Conservation (phyloP, 2,888 invertebrate genomes). For the Arrhopalites spinosus region DNA sequence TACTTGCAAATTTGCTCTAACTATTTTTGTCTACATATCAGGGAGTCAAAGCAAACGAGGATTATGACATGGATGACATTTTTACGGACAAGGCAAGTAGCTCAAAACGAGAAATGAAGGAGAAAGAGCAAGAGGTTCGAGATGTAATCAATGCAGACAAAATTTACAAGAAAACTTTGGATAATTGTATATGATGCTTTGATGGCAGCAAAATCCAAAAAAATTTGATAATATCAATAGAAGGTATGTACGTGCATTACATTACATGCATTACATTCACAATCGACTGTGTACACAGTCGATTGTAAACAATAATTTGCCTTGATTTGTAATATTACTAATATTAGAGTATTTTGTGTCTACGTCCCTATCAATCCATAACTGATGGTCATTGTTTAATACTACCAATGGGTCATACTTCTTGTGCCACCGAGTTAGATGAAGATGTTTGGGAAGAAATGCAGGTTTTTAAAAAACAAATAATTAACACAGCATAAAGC, state of each 20-base stretch:
- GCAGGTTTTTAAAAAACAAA: constrained; percentile 62
- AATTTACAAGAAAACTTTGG: constrained; percentile 71
- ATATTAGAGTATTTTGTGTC: constrained; percentile 71
- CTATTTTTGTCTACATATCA: background rate
- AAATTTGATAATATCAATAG: constrained; percentile 78
- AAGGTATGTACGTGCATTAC: constrained; percentile 66
- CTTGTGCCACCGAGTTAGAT: constrained; percentile 81
- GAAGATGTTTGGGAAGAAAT: constrained; percentile 95
- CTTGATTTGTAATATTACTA: no score
- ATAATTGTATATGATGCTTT: constrained; percentile 81
- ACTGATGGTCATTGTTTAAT: constrained; percentile 84
- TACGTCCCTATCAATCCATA: constrained; percentile 81
- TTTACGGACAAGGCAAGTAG: constrained; percentile 74
- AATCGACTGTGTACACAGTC: no score
- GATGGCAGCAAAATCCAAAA: constrained; percentile 79
- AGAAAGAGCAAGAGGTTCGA: constrained; percentile 67
- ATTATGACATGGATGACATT: constrained; percentile 78
- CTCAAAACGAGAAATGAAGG: constrained; percentile 62
- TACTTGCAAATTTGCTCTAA: background rate
- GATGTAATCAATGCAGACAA: constrained; percentile 76
- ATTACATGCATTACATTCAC: no score
- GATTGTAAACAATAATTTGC: no score
- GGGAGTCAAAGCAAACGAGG: constrained; percentile 58
- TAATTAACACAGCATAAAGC: constrained; percentile 61
- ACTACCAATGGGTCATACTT: constrained; percentile 78